These are phyloP conservation scores for Strix uralensis DNA, from an alignment of 2,113 vertebrate species.

Conservation along the genomic window DNA sequence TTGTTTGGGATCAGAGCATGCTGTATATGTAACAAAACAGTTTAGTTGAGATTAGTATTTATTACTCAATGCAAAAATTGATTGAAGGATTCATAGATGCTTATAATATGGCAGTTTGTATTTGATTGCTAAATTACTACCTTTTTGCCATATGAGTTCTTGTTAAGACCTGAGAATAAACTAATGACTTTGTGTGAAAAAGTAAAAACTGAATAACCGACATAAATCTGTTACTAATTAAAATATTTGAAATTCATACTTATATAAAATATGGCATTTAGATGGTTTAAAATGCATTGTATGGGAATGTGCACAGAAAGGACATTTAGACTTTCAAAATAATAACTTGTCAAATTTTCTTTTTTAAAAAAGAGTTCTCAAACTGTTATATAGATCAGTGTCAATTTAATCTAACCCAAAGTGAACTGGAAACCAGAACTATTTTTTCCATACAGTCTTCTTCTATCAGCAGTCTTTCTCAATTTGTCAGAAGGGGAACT, in stretches of 20 bases:
- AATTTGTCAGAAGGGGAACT: neutral
- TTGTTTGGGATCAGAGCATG: constrained; percentile 27
- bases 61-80: constrained; percentile 5
- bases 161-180: neutral
- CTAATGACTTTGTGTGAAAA: neutral
- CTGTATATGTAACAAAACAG: constrained; percentile 41
- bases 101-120: neutral
- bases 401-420: neutral
- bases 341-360: neutral
- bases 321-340: neutral
- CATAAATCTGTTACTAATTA: neutral
- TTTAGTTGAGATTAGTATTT: constrained; percentile 52
- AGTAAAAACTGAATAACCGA: neutral
- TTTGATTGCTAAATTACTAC: neutral
- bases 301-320: neutral
- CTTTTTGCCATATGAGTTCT: neutral
- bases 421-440: neutral
- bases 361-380: neutral
- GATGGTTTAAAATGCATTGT: neutral
- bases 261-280: neutral
- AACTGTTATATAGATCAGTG: neutral
- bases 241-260: neutral
- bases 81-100: neutral
- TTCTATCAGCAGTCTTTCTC: neutral
- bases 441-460: neutral